Percentiles rank a stretch among this genome's conserved stretches.
Evolutionary conservation across 1,140 invertebrate species (phyloP).

Genomic region (Drosophila sturtevanti): DNA sequence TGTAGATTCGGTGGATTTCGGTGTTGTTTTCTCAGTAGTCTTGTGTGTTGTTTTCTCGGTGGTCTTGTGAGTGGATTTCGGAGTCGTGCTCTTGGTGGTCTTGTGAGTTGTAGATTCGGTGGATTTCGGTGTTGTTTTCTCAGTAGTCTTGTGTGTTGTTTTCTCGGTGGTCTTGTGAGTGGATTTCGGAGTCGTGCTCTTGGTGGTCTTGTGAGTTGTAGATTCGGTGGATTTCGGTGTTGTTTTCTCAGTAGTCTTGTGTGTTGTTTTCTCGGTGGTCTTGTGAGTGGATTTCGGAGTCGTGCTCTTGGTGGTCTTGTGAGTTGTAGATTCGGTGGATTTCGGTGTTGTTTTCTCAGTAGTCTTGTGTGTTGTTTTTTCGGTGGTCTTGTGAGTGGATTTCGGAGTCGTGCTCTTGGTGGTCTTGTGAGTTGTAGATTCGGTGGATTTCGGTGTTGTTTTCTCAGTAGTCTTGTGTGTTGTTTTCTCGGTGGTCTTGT

Average conservation of each 20-base stretch:
- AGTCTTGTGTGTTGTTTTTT: not conserved
- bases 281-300: not conserved
- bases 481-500: not conserved
- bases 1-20: not conserved
- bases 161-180: not conserved
- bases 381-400: not conserved
- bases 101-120: not conserved
- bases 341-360: not conserved
- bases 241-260: constrained; percentile 5
- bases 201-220: not conserved
- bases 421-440: constrained; percentile 10
- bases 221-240: not conserved
- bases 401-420: not conserved
- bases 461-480: not conserved
- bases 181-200: not conserved
- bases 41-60: not conserved
- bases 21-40: not conserved
- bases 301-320: not conserved
- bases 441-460: not conserved
- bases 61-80: not conserved
- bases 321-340: not conserved
- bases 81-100: not conserved
- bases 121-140: not conserved
- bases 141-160: not conserved
- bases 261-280: not conserved